Evolutionary conservation across 92 coral and sea anemone genomes (phyloP).

Genomic region (Plumapathes pennacea): DNA sequence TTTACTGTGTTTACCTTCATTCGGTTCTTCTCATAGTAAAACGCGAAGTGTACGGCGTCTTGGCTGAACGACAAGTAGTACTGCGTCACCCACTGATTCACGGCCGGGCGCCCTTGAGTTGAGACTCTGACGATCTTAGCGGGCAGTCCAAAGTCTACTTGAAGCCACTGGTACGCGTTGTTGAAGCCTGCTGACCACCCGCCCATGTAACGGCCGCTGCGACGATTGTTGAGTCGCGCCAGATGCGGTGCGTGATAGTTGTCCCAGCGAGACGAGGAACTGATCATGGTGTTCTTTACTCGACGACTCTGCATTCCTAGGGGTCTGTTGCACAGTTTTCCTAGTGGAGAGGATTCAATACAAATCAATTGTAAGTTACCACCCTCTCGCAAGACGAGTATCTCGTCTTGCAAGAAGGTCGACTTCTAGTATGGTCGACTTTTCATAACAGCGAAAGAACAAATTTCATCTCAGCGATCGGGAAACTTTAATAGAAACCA

Average conservation of each 20-base stretch:
- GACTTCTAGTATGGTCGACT: too few species aligned
- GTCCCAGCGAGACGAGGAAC: conserved; percentile 65
- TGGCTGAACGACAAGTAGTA: conserved; percentile 56
- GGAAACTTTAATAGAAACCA: too few species aligned
- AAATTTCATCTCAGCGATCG: too few species aligned
- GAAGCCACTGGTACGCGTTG: conserved; percentile 65
- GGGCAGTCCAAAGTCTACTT: conserved; percentile 45
- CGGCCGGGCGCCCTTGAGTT: conserved; percentile 55
- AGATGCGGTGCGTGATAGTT: conserved; percentile 50
- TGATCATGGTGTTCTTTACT: conserved; percentile 41
- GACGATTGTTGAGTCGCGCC: conserved; percentile 55
- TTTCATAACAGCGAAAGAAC: too few species aligned
- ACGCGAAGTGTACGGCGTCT: conserved; percentile 50
- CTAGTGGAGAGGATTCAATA: too few species aligned
- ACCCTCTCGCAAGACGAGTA: too few species aligned
- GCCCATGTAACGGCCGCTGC: conserved; percentile 58
- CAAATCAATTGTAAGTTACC: too few species aligned
- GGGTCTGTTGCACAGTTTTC: conserved; percentile 65
- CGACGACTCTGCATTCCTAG: conserved; percentile 64
- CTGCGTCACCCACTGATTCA: conserved; percentile 57
- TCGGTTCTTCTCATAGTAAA: conserved; percentile 11
- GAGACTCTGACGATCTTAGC: conserved; percentile 58
- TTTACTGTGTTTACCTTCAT: too few species aligned
- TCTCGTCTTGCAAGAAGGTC: too few species aligned
- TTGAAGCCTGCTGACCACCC: conserved; percentile 61